These are phyloP conservation scores for Microcebus griseorufus DNA, from an alignment of 2,113 vertebrate species.

Conservation along the genomic window DNA sequence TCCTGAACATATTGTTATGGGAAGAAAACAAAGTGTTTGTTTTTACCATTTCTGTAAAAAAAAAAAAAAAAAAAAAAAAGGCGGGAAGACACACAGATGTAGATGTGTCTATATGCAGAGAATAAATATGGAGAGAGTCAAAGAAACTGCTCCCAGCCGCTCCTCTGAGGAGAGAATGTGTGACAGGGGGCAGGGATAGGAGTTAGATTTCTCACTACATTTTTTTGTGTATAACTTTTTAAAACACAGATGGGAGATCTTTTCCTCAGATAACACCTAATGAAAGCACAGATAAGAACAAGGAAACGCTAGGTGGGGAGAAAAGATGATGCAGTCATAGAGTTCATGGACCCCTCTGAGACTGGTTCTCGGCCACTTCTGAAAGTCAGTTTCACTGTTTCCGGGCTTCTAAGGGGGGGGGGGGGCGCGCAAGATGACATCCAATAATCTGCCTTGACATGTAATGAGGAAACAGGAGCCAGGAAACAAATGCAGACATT, in stretches of 20 bases:
- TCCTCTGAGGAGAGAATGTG: neutral
- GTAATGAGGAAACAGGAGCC: neutral
- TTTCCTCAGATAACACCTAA: neutral
- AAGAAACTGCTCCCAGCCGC: neutral
- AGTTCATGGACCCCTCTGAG: neutral
- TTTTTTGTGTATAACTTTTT: neutral
- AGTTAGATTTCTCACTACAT: neutral
- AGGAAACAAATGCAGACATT: constrained; percentile 9
- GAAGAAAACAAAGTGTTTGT: neutral
- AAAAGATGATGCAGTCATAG: neutral
- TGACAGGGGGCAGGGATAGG: neutral
- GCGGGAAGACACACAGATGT: neutral
- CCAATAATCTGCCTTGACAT: neutral
- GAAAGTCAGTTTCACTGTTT: neutral
- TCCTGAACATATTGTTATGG: neutral
- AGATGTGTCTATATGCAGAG: neutral
- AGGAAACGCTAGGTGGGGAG: neutral
- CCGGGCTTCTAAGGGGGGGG: neutral
- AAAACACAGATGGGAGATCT: neutral
- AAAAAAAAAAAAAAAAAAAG: too few relatives aligned
- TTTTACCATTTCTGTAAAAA: neutral
- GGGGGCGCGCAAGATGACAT: neutral
- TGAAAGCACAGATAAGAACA: constrained; percentile 7
- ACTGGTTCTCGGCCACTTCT: neutral
- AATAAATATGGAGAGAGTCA: neutral